Base-by-base conservation (phyloP, 2,113 vertebrate genomes). In the Rattus rattus region DNA sequence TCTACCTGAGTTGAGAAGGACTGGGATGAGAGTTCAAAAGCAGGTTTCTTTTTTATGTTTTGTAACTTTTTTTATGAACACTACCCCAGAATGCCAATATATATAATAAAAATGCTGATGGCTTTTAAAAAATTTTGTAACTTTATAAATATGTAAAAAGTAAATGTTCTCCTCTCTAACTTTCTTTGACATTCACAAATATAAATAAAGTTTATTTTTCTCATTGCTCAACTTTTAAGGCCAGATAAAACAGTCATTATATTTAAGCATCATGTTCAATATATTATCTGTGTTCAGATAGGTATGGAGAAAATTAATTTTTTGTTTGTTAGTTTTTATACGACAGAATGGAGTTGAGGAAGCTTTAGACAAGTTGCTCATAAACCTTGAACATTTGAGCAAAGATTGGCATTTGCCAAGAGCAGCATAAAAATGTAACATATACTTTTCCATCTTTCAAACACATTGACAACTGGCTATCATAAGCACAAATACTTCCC, bases 21-120 rank as follows among this genome's bases (percentile, higher is more conserved):
- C 43, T 91, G 56, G 97, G 39, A 36, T 19, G 16, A 47, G 39
- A 94, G 19, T 95, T 88, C 56, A 97, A 47, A 73, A 90, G 17
- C 81, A 93, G 95, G 52, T 96, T 97, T 36, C 54, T 96, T 92
- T 92, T 97, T 59, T 72, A 28, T 70, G 70, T 1, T 94, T 96
- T 30, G 12, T 69, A 14, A 5, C 11, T 22, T 39, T 24, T n/a
- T 19, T 75, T 90, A 24, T 81, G 72, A 96, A 92, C 77, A 79
- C 3, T 56, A 95, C 49, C 80, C 7, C 13, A 83, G 83, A 95
- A 96, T 86, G 20, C 43, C 72, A 96, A 70, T 6, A 81, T 90
- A 75, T 0, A 17, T 61, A 94, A 1, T 14, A 83, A 36, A 97
- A 97, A 95, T 28, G 24, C 0, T 94, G 43, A 49, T n/a, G 36